phyloP scores from a whole-genome alignment of 2,113 vertebrate species.

The Erythrolamprus reginae region DNA sequence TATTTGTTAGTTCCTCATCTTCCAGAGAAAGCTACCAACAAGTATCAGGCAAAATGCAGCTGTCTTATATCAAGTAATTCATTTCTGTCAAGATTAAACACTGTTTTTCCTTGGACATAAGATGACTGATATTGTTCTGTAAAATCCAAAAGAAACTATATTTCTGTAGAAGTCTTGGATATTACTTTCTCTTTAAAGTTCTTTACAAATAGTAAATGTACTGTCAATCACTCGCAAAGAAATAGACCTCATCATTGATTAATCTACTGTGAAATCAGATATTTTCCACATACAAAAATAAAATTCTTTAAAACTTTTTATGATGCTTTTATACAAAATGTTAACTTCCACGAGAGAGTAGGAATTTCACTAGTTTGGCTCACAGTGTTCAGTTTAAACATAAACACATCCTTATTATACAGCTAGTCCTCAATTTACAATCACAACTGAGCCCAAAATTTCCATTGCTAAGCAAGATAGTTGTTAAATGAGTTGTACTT shows the following conservation, averaged over 20 bases:
- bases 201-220: not conserved
- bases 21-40: slow-evolving; percentile 70
- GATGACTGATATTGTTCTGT: slow-evolving; percentile 72
- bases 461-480: not conserved
- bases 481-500: not conserved
- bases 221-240: too few relatives aligned
- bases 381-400: slow-evolving; percentile 24
- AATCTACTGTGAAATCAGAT: not conserved
- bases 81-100: slow-evolving; percentile 79
- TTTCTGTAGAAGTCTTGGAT: slow-evolving; percentile 58
- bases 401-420: not conserved
- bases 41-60: slow-evolving; percentile 72
- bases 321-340: not conserved
- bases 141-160: slow-evolving; percentile 57
- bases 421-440: not conserved
- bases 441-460: not conserved
- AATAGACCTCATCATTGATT: not conserved
- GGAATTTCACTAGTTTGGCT: not conserved
- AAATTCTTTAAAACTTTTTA: not conserved
- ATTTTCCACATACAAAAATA: not conserved
- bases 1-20: slow-evolving; percentile 71
- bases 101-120: slow-evolving; percentile 61
- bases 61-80: slow-evolving; percentile 74
- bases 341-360: not conserved
- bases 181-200: slow-evolving; percentile 21